Base-by-base conservation (phyloP, 2,113 vertebrate species). In the Regulus satrapa region DNA sequence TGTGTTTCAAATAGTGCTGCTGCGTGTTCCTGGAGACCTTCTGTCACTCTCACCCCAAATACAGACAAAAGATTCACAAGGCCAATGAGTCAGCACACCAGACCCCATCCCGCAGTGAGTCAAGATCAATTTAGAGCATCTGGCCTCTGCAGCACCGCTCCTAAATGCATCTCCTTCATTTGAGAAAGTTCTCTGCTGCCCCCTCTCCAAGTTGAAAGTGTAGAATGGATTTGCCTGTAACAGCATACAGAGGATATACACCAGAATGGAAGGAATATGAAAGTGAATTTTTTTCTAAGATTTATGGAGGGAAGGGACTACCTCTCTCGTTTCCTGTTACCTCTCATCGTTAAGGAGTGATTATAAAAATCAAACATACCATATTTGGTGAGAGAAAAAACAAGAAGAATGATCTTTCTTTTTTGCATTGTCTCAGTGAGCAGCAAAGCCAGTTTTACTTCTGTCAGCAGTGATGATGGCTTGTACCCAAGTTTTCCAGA, bases 11-110 rank as follows among this genome's bases (percentile, higher is more conserved):
- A 58, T 20, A 92, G 82, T 9, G 32, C 73, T 73, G 89, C 72
- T 0, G 20, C 48, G 0, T 97, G 96, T 25, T 98, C 89, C 85
- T 97, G 98, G 16, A 99, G 89, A 67, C 81, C 80, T 29, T 98
- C 95, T 56, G 96, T 91, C 29, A 97, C 97, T 14, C 20, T 84
- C 68, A 80, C 43, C 92, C 32, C 28, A 72, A 58, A 48, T 8
- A 63, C 21, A 52, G 34, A 72, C 32, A 63, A 46, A 93, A 80
- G 67, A 46, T 68, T 81, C 80, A 74, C 34, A 59, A 51, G 73
- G 69, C 52, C 34, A 89, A 18, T 4, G 7, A 85, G 58, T 74
- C 76, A 63, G 52, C 9, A 2, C 11, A 18, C 52, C 71, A 72
- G 36, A 34, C 48, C 34, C 48, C 62, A 24, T 45, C 63, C 40